These are phyloP conservation scores for Marmota flaviventris DNA, from an alignment of 2,113 vertebrate genomes.

Conservation along the genomic window DNA sequence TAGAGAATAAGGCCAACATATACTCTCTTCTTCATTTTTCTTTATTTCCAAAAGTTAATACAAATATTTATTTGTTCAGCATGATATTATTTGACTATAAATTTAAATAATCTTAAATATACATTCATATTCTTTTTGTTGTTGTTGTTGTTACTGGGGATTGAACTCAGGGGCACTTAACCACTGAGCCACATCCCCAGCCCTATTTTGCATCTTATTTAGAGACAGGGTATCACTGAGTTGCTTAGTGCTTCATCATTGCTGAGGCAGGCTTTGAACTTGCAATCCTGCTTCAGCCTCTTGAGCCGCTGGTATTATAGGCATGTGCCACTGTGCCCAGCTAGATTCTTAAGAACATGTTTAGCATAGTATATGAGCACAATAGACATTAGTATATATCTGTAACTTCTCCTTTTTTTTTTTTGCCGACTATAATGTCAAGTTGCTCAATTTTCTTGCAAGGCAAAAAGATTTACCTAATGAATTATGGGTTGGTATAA, in stretches of 20 bases:
- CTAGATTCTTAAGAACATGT: neutral
- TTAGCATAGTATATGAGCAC: neutral
- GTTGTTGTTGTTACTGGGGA: too few species aligned
- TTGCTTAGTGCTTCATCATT: too few species aligned
- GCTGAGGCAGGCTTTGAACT: too few species aligned
- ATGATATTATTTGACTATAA: neutral
- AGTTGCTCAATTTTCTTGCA: neutral
- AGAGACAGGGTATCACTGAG: too few species aligned
- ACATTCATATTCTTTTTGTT: neutral
- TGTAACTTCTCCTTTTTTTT: neutral
- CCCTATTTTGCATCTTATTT: too few species aligned
- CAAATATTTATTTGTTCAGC: neutral
- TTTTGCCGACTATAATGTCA: neutral
- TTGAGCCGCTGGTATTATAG: too few species aligned
- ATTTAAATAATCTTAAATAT: neutral
- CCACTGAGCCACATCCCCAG: too few species aligned
- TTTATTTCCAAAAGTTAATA: neutral
- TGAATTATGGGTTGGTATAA: neutral
- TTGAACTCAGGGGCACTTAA: too few species aligned
- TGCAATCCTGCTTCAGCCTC: too few species aligned
- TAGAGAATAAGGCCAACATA: neutral
- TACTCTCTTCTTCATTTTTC: neutral
- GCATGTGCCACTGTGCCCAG: too few species aligned
- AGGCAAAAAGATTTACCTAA: neutral
- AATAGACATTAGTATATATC: neutral